A percentile compares a stretch with the other conserved stretches of the same genome.
These are phyloP conservation scores for Sinocyclocheilus maitianheensis DNA, from an alignment of 2,113 vertebrate species.

Conservation along the genomic window DNA sequence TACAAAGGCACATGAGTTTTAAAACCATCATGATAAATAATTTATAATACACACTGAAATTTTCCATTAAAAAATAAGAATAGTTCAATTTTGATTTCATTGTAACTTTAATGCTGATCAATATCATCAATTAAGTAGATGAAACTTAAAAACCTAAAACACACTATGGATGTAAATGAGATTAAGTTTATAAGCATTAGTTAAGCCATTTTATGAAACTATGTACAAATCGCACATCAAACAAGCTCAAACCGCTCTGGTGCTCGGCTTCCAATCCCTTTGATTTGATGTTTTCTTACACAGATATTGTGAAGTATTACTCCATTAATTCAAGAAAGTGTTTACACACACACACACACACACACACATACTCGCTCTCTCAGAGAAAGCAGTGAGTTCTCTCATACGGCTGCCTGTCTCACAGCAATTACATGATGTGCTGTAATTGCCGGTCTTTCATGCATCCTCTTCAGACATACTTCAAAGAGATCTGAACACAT, in stretches of 20 bases:
- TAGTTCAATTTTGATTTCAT: no score
- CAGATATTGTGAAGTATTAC: conserved; percentile 51
- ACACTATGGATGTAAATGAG: not conserved
- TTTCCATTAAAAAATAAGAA: no score
- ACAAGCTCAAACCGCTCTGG: conserved; percentile 32
- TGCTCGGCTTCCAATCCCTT: conserved; percentile 27
- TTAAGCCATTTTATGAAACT: not conserved
- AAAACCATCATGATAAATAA: no score
- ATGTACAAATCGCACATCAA: conserved; percentile 30
- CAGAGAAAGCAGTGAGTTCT: conserved; percentile 58
- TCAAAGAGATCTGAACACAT: conserved; percentile 78
- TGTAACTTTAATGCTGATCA: not conserved
- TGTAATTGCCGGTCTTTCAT: conserved; percentile 82
- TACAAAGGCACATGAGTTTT: no score
- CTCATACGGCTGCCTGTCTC: conserved; percentile 79
- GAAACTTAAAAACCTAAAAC: not conserved
- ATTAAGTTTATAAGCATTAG: conserved; percentile 4
- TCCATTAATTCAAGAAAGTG: conserved; percentile 46
- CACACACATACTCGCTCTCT: conserved; percentile 32
- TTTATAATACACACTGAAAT: no score
- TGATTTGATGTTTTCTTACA: conserved; percentile 54
- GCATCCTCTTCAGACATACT: conserved; percentile 79
- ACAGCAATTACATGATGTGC: conserved; percentile 78
- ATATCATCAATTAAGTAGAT: not conserved
- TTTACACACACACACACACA: not conserved